Conservation (phyloP, 2,797 vertebrate species). For the Pantherophis vulpinus region DNA sequence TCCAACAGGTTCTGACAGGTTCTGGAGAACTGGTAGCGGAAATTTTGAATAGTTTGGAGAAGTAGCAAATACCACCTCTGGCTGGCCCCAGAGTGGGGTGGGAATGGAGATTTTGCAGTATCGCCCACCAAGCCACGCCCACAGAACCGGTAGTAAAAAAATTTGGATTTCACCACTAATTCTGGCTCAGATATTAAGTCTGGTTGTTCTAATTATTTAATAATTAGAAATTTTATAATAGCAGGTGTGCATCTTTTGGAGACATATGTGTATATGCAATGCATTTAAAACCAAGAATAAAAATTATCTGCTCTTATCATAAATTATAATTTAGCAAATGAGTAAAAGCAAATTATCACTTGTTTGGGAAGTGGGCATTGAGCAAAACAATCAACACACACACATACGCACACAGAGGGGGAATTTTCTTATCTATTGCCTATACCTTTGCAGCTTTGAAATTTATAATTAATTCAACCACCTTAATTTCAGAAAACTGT, state of each 20-base stretch:
- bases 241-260: neutral
- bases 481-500: neutral
- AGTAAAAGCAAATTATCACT: slow-evolving; percentile 13
- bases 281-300: neutral
- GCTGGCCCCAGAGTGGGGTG: too few relatives aligned
- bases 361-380: neutral
- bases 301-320: slow-evolving; percentile 9
- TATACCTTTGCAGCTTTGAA: slow-evolving; percentile 33
- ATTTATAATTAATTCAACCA: neutral
- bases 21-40: too few relatives aligned
- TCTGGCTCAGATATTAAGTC: neutral
- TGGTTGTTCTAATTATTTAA: neutral
- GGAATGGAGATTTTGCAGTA: too few relatives aligned
- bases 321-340: neutral
- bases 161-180: neutral
- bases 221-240: neutral
- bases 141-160: too few relatives aligned
- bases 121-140: too few relatives aligned
- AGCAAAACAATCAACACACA: neutral
- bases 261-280: neutral
- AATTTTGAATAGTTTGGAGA: too few relatives aligned
- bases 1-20: too few relatives aligned
- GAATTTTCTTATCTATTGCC: neutral
- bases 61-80: too few relatives aligned
- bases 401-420: too few relatives aligned